Base-by-base conservation (phyloP, 2,888 invertebrate species). In the Corbicula japonica region DNA sequence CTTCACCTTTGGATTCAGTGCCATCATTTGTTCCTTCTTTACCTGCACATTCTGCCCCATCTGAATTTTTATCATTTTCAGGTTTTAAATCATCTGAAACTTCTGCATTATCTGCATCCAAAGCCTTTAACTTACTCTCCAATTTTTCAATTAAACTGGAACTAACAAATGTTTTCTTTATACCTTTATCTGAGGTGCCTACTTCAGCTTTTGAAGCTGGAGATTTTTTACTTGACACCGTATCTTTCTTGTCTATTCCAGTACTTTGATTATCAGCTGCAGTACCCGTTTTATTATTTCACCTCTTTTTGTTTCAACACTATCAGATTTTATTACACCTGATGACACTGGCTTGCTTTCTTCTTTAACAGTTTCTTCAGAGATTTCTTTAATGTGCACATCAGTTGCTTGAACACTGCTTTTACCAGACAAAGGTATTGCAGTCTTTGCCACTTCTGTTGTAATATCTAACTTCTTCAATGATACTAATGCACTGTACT, bases 401-500 rank as follows among this genome's bases (percentile, higher is more conserved):
- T 38, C 15, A 12, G 41, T 12, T 38, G 8, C 41, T 26, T 15
- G 26, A 23, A 21, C 30, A 30, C 46, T 62, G 21, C 30, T 72
- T n/a, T 44, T 54, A 26, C 30, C 72, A 65, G 15, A 63, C 12
- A 12, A 6, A 32, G 8, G 26, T 21, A 2, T 23, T 58, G 38
- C 12, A 15, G 30, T 5, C 41, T 52, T 63, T 5, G 15, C 28
- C 30, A 58, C 54, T 15, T 62, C 54, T n/a, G 71, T 73, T n/a
- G 70, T 28, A 18, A 46, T 8, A 2, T 83, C 82, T n/a, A 76
- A 6, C 35, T 79, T 79, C 26, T 72, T 80, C 26, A 74, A 50
- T 4, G 76, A 34, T 21, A 76, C 80, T 52, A 80, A 70, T 21
- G 80, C 69, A 68, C 34, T 91, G 80, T 92, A 92, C 74, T 92